Evolutionary conservation across 2,888 invertebrate species (phyloP).

Genomic region (Phortica okadai): DNA sequence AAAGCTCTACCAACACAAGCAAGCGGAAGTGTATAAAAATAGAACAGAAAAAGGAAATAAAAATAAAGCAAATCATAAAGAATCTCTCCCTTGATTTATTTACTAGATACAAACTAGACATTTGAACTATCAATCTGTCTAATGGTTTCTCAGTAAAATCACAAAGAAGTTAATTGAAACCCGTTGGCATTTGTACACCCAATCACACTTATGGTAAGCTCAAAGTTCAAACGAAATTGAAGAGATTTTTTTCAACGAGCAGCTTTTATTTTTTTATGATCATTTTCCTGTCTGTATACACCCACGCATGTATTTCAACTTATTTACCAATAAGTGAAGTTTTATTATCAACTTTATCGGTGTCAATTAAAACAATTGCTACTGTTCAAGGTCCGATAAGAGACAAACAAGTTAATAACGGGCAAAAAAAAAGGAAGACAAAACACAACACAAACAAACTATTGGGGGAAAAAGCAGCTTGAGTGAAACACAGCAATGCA

Average conservation of each 20-base stretch:
- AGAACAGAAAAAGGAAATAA: conserved; percentile 17
- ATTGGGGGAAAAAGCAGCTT: background rate
- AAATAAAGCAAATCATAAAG: conserved; percentile 20
- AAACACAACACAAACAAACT: background rate
- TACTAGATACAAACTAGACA: background rate
- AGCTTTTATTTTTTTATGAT: too few species aligned
- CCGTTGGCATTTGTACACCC: too few species aligned
- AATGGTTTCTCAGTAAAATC: background rate
- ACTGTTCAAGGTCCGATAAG: conserved; percentile 12
- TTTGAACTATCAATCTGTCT: background rate
- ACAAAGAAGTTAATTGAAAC: too few species aligned
- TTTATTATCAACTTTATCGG: conserved; percentile 24
- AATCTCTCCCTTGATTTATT: conserved; percentile 1
- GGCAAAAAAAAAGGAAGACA: background rate
- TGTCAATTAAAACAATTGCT: conserved; percentile 16
- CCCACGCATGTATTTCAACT: background rate
- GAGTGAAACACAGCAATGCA: background rate
- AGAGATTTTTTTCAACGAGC: too few species aligned
- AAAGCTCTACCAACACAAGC: too few species aligned
- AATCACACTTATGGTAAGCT: too few species aligned
- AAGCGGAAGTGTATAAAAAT: too few species aligned
- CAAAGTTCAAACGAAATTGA: too few species aligned
- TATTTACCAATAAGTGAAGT: conserved; percentile 11
- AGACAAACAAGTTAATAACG: background rate
- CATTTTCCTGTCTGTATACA: too few species aligned